A percentile compares a stretch with the other conserved stretches of the same genome.
phyloP scores from a whole-genome alignment of 64 coral and sea anemone species.

The Montipora capricornis region DNA sequence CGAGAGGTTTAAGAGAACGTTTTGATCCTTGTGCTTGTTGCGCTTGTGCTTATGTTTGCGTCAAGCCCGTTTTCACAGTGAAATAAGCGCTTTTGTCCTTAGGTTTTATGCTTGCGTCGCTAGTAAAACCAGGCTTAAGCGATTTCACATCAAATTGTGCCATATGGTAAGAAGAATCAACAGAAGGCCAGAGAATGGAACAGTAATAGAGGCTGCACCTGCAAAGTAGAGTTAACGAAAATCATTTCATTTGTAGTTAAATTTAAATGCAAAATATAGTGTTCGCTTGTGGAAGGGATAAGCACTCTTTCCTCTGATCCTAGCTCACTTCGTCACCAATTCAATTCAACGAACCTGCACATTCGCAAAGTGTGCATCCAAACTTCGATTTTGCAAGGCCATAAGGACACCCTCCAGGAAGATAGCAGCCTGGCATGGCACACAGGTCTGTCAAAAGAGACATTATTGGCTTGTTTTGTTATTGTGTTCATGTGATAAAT shows the following conservation, averaged over 20 bases:
- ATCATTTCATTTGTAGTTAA: no score
- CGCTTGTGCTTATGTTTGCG: no score
- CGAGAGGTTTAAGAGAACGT: no score
- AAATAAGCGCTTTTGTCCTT: no score
- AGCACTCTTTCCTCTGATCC: neutral
- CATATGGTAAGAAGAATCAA: neutral
- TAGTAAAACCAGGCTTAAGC: no score
- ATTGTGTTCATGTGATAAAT: no score
- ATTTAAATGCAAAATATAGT: no score
- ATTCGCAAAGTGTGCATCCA: neutral
- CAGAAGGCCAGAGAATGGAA: neutral
- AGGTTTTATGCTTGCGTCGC: no score
- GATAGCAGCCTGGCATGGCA: neutral
- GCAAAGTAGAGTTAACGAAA: neutral
- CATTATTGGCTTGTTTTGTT: no score
- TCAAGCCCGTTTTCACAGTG: no score
- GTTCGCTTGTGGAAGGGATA: no score
- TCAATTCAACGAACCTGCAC: neutral
- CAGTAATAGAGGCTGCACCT: neutral
- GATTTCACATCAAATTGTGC: slow-evolving; percentile 10
- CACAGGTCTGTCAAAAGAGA: neutral
- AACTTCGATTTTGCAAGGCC: slow-evolving; percentile 17
- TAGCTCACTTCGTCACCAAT: neutral
- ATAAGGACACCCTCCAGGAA: neutral
- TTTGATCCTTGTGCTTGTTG: no score